Conservation (phyloP, 2,113 vertebrate species). For the Osmerus mordax region DNA sequence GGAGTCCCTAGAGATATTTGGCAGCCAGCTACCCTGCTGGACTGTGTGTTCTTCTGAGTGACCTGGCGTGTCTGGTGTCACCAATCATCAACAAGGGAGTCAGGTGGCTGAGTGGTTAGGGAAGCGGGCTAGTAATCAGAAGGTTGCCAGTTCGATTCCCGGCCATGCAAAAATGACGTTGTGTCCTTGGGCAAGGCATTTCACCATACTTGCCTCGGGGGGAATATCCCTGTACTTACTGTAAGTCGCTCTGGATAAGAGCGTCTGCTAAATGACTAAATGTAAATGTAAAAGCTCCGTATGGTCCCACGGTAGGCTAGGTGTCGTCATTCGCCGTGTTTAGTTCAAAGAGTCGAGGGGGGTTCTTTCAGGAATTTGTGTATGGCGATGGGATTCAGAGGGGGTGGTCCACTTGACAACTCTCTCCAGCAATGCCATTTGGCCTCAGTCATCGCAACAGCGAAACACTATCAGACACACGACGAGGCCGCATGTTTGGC, state of each 20-base stretch:
- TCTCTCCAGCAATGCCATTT: not conserved
- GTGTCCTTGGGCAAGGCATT: too few species aligned
- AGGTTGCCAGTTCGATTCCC: too few species aligned
- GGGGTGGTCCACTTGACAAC: not conserved
- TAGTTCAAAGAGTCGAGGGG: constrained; percentile 7
- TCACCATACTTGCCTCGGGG: too few species aligned
- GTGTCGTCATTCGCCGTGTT: constrained; percentile 16
- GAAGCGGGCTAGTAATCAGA: too few species aligned
- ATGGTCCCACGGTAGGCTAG: not conserved
- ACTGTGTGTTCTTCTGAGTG: constrained; percentile 17
- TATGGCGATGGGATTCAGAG: not conserved
- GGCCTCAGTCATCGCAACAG: not conserved
- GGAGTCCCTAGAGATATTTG: constrained; percentile 39
- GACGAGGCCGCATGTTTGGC: not conserved
- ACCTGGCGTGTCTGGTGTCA: constrained; percentile 16
- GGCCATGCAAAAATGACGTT: too few species aligned
- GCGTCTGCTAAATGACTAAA: too few species aligned
- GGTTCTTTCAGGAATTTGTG: not conserved
- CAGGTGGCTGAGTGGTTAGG: too few species aligned
- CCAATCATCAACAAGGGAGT: too few species aligned
- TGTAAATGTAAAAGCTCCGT: too few species aligned
- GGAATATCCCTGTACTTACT: too few species aligned
- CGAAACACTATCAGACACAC: not conserved
- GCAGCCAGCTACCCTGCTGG: constrained; percentile 29
- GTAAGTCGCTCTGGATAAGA: too few species aligned